Evolutionary conservation across 1,140 invertebrate genomes (phyloP), one percentile per base, ranked within the genome.

Genomic region (Helicoverpa armigera): DNA sequence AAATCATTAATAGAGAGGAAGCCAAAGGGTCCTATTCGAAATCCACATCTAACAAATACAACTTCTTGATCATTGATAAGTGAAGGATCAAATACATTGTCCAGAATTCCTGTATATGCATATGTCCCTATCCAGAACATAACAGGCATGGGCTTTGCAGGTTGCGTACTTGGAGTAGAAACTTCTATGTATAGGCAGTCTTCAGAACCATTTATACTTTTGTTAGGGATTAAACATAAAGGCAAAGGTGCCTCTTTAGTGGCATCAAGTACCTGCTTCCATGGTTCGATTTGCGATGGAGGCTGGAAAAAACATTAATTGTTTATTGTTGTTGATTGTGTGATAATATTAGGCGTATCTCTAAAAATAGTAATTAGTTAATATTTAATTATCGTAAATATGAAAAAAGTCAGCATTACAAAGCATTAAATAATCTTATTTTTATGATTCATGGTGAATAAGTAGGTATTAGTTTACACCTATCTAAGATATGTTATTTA

Each of bases 51-150:
- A 7, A 93, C 92, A 85, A 88, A 93, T 54, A 94, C 82, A n/a
- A 94, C 85, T 61, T 88, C 81, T 82, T 93, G 83, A 58, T 93
- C 82, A 35, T 84, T 85, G 16, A 94, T 81, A 56, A 90, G 75
- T n/a, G 85, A 83, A 48, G 88, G 86, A 67, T 93, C 89, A 73
- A 84, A 87, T 10, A 88, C 75, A 14, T 86, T 73, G 73, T 93
- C 89, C 48, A 90, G 75, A 74, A 77, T 79, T 50, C 79, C 85
- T 29, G 88, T 35, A 60, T 89, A 94, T 18, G 73, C 83, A 80
- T 67, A 91, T 70, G 86, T 87, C 69, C 90, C 90, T 29, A 94
- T 91, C 89, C 91, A 94, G 76, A 94, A 94, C 92, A 94, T 94
- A 3, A 94, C 92, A 18, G 93, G 92, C 79, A 92, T 82, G 16